Percentiles rank a stretch among this genome's conserved stretches.
Evolutionary conservation across 2,797 vertebrate species (phyloP).

Genomic region (Euphonia xanthogaster): DNA sequence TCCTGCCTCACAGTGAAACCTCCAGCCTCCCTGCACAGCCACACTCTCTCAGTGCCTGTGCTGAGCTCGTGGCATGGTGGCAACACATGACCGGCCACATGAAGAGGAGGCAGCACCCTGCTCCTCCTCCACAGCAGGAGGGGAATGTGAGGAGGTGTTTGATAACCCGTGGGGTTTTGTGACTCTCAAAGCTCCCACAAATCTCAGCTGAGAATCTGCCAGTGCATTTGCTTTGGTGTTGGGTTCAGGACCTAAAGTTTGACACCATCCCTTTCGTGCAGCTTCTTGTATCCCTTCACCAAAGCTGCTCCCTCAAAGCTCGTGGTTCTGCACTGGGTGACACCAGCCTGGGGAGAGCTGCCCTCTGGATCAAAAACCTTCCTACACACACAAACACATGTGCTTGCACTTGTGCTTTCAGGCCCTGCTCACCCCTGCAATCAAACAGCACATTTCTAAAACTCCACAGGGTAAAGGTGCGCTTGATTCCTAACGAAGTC

Average conservation of each 20-base stretch:
- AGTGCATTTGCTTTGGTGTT: not conserved
- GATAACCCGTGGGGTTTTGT: not conserved
- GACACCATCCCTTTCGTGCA: not conserved
- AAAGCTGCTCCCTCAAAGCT: not conserved
- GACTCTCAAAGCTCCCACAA: not conserved
- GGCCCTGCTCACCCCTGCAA: not conserved
- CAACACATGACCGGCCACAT: not conserved
- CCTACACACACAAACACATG: not conserved
- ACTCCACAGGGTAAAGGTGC: not conserved
- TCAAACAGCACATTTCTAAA: not conserved
- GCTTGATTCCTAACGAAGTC: not conserved
- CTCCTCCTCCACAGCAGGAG: not conserved
- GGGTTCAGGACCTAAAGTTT: not conserved
- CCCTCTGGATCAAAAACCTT: not conserved
- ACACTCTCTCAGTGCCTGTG: fast-evolving
- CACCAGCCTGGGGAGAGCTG: not conserved
- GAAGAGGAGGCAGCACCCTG: not conserved
- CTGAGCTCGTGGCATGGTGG: fast-evolving
- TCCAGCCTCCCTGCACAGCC: not conserved
- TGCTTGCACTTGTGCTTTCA: not conserved
- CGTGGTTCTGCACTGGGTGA: fast-evolving
- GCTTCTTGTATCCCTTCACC: not conserved
- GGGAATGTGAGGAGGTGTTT: not conserved
- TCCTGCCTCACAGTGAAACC: not conserved
- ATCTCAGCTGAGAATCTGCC: not conserved